Conservation (phyloP, 2,888 invertebrate genomes). For the Trileptium ribeirensis region DNA sequence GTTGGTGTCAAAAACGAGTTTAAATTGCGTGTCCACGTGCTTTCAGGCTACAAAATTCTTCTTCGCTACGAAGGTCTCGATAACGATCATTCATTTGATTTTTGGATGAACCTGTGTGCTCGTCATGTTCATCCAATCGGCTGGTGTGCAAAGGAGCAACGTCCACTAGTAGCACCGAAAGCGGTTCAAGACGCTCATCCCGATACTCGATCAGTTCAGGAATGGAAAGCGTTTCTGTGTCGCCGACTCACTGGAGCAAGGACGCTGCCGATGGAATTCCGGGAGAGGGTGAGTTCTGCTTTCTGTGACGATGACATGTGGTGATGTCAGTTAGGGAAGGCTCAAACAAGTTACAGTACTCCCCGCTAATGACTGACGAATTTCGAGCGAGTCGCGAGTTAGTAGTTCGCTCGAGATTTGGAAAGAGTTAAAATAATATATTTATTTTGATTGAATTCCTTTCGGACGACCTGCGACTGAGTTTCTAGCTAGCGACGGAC, state of each 20-base stretch:
- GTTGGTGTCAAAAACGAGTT: not conserved
- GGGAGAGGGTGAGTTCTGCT: constrained; percentile 80
- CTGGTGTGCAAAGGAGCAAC: constrained; percentile 91
- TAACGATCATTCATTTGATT: constrained; percentile 76
- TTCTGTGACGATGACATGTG: too few relatives aligned
- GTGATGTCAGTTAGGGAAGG: too few relatives aligned
- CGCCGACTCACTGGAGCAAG: constrained; percentile 86
- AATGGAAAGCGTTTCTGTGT: constrained; percentile 86
- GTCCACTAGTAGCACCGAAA: constrained; percentile 80
- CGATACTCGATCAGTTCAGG: constrained; percentile 57
- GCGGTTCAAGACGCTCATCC: constrained; percentile 82
- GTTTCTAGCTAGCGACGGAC: too few relatives aligned
- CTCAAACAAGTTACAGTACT: too few relatives aligned
- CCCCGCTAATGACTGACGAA: too few relatives aligned
- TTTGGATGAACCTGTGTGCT: constrained; percentile 91
- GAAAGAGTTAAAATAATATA: too few relatives aligned
- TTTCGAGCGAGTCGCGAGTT: too few relatives aligned
- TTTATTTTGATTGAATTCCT: too few relatives aligned
- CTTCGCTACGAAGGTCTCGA: constrained; percentile 83
- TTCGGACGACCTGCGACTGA: too few relatives aligned
- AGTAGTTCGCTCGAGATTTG: too few relatives aligned
- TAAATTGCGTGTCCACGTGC: not conserved
- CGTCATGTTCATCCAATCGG: constrained; percentile 93
- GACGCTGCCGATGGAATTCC: constrained; percentile 85
- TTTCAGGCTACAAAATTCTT: constrained; percentile 59